Conservation (phyloP, 1,140 invertebrate genomes). For the Apocrypta bakeri region DNA sequence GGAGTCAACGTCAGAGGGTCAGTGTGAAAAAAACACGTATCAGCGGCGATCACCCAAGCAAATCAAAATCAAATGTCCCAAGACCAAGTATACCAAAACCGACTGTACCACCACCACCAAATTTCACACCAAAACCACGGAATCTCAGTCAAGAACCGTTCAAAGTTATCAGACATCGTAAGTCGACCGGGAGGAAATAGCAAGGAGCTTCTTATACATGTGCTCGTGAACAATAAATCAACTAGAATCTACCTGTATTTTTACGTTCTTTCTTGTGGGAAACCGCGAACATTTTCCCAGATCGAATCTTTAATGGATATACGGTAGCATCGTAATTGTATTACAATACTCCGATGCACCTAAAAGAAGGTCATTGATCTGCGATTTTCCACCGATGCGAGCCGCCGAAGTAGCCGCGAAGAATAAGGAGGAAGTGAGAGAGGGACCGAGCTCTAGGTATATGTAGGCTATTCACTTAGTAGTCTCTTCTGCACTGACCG, state of each 20-base stretch:
- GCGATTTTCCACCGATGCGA: constrained; percentile 11
- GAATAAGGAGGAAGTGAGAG: too few relatives aligned
- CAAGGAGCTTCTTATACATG: background rate
- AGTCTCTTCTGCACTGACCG: too few relatives aligned
- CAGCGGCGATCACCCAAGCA: too few relatives aligned
- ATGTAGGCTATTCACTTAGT: too few relatives aligned
- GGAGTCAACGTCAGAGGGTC: too few relatives aligned
- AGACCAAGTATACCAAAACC: constrained; percentile 17
- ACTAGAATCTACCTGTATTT: background rate
- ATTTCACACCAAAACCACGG: background rate
- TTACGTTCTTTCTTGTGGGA: too few relatives aligned
- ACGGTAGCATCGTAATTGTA: too few relatives aligned
- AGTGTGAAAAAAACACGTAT: too few relatives aligned
- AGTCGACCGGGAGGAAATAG: background rate
- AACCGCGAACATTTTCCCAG: background rate
- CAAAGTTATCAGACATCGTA: constrained; percentile 35
- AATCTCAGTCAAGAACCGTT: constrained; percentile 27
- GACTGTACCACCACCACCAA: constrained; percentile 32
- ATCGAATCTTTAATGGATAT: background rate
- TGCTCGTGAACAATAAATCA: constrained; percentile 16
- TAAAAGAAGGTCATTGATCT: too few relatives aligned
- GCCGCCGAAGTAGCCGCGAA: background rate
- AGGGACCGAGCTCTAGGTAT: too few relatives aligned
- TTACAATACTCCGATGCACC: too few relatives aligned
- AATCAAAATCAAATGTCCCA: too few relatives aligned